Percentiles rank a stretch among this genome's conserved stretches.
Evolutionary conservation across 2,113 vertebrate genomes (phyloP).

Genomic region (Oceanites oceanicus): DNA sequence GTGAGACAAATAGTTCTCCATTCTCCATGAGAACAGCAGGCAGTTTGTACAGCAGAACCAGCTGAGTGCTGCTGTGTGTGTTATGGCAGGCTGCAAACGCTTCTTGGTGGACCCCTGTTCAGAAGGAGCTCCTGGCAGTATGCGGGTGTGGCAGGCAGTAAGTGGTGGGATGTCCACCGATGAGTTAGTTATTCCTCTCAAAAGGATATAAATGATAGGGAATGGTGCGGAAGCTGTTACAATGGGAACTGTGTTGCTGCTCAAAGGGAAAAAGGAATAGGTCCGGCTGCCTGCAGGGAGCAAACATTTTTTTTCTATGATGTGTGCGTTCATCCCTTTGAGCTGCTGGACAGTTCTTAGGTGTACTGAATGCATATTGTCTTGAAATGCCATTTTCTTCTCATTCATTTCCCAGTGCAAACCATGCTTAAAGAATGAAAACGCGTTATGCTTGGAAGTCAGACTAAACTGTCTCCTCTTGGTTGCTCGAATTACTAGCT

Average conservation of each 20-base stretch:
- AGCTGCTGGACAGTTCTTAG: neutral
- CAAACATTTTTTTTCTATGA: neutral
- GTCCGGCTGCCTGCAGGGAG: neutral
- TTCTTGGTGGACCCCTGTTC: neutral
- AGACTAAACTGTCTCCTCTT: neutral
- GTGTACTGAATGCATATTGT: neutral
- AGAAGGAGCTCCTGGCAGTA: neutral
- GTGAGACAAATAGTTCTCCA: neutral
- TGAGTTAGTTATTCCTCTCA: neutral
- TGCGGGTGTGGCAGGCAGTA: neutral
- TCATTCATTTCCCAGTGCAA: neutral
- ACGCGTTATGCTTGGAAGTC: neutral
- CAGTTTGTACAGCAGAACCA: neutral
- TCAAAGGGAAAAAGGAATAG: neutral
- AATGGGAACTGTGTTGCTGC: neutral
- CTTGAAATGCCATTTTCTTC: neutral
- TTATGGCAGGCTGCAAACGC: neutral
- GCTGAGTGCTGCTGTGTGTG: neutral
- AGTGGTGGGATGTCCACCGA: neutral
- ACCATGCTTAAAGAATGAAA: neutral
- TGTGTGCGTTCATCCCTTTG: neutral
- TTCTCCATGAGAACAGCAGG: slow-evolving; percentile 4
- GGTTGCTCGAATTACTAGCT: neutral
- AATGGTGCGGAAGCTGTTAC: neutral
- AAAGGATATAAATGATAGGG: neutral